Evolutionary conservation across 2,888 invertebrate genomes (phyloP).

Genomic region (Odontothrips loti): DNA sequence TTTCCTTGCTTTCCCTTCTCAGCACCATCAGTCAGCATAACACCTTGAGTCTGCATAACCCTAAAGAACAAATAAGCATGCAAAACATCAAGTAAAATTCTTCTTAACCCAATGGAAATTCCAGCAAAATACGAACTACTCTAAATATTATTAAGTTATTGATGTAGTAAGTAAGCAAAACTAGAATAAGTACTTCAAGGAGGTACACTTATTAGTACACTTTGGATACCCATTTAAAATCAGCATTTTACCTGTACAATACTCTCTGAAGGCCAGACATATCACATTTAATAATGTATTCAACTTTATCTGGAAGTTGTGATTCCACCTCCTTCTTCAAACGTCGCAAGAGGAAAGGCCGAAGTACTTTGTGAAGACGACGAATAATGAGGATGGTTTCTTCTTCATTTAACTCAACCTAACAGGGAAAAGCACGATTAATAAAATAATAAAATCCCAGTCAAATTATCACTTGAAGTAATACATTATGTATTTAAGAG

Average conservation of each 20-base stretch:
- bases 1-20: slow-evolving; percentile 52
- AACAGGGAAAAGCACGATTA: slow-evolving; percentile 36
- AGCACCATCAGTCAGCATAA: slow-evolving; percentile 55
- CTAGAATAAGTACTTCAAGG: neutral
- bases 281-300: slow-evolving; percentile 62
- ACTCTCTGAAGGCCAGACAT: slow-evolving; percentile 58
- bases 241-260: slow-evolving; percentile 46
- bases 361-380: slow-evolving; percentile 61
- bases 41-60: slow-evolving; percentile 57
- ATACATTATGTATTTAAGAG: neutral
- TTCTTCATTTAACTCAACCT: slow-evolving; percentile 61
- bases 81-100: slow-evolving; percentile 25
- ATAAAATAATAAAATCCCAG: neutral
- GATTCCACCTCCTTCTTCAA: slow-evolving; percentile 63
- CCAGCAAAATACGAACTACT: neutral
- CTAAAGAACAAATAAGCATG: slow-evolving; percentile 39
- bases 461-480: neutral
- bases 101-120: slow-evolving; percentile 14
- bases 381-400: slow-evolving; percentile 62
- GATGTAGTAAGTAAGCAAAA: neutral
- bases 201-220: neutral
- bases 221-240: neutral
- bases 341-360: slow-evolving; percentile 59
- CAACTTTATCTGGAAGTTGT: slow-evolving; percentile 60
- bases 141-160: no score